Base-by-base conservation (phyloP, 1,140 invertebrate species). In the Hylaeus anthracinus region DNA sequence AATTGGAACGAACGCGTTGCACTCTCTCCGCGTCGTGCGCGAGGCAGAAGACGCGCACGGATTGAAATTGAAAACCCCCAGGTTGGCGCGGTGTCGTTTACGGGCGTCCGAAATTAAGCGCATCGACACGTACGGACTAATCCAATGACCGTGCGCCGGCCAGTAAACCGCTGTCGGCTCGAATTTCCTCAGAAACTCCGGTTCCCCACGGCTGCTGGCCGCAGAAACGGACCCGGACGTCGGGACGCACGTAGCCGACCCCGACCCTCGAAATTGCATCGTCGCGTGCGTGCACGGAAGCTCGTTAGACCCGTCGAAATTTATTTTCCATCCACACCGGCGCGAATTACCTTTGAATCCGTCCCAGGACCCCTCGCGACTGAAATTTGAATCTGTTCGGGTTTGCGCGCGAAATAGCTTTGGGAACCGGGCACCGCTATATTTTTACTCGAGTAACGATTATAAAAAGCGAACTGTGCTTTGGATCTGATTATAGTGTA, bases 91-190 rank as follows among this genome's bases (percentile, higher is more conserved):
- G 8, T 67, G 80, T 58, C 81, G 63, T 69, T 83, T 81, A 56
- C 82, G 53, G 26, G 10, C 56, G 65, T 53, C 1, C 48, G 58
- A 81, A 82, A 15, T 84, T 84, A 84, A 82, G 58, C 82, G 67
- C 67, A 75, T 83, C 81, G 82, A 83, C 67, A 72, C 73, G 15
- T 67, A 72, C 41, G 61, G 39, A 55, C 45, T 82, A 83, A 83
- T 83, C 81, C 76, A 83, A 85, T 88, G 70, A 72, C 41, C 41
- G n/a, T 60, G 10, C 37, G 9, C 9, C 26, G 37, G 9, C 10
- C 61, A 14, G 10, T 1, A 39, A 14, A 39, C 9, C 37, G 61
- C 10, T 61, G 61, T 41, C 61, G 37, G 61, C 61, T 63, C 37
- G 61, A 41, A 41, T 63, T 41, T 41, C 61, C 41, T 43, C 63